Percentiles rank a stretch among this genome's conserved stretches.
phyloP scores from a whole-genome alignment of 2,888 invertebrate genomes.

The Ethmia dodecea region DNA sequence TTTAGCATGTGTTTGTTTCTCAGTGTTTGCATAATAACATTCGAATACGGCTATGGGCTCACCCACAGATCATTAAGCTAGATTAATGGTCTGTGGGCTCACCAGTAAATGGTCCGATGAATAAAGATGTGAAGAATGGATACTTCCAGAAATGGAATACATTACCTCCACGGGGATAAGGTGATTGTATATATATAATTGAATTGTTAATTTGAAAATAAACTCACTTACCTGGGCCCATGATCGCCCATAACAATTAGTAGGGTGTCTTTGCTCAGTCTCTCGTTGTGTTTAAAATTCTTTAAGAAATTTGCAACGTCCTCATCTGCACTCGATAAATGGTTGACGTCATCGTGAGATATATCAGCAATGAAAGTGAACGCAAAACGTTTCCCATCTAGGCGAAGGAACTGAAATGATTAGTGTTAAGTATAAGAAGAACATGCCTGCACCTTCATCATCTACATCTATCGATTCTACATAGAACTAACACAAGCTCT shows the following conservation, averaged over 20 bases:
- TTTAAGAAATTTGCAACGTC: slow-evolving; percentile 83
- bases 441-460: neutral
- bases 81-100: too few species aligned
- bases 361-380: slow-evolving; percentile 94
- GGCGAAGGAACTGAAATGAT: slow-evolving; percentile 39
- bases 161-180: too few species aligned
- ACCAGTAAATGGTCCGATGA: too few species aligned
- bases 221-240: slow-evolving; percentile 91
- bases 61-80: too few species aligned
- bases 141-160: too few species aligned
- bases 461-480: neutral
- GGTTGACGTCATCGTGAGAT: slow-evolving; percentile 91
- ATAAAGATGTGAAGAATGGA: too few species aligned
- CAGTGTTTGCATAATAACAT: too few species aligned
- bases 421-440: neutral
- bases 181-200: too few species aligned
- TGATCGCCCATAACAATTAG: slow-evolving; percentile 96
- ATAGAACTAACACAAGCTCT: too few species aligned
- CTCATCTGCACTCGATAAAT: slow-evolving; percentile 86
- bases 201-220: slow-evolving; percentile 37
- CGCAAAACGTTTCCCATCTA: slow-evolving; percentile 81
- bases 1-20: too few species aligned
- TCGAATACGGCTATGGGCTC: too few species aligned
- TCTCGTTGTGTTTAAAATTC: slow-evolving; percentile 75
- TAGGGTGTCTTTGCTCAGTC: slow-evolving; percentile 87